These are phyloP conservation scores for Pluvialis apricaria DNA, from an alignment of 2,113 vertebrate genomes.

Conservation along the genomic window DNA sequence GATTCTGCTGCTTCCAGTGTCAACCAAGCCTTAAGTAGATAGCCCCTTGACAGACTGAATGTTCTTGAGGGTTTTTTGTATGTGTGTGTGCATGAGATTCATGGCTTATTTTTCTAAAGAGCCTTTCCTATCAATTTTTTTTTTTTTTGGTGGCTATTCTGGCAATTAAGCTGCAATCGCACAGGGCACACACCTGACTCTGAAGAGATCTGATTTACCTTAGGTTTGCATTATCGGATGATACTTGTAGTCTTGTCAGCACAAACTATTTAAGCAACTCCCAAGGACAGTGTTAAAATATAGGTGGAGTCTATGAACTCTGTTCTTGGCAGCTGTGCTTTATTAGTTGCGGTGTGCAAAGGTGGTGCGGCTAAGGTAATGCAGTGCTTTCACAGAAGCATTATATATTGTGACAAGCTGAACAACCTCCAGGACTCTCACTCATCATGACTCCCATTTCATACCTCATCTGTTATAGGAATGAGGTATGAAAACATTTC, in stretches of 20 bases:
- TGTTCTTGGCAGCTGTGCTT: slow-evolving; percentile 10
- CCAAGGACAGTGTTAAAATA: slow-evolving; percentile 22
- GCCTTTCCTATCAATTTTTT: neutral
- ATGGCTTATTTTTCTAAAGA: neutral
- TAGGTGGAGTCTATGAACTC: slow-evolving; percentile 13
- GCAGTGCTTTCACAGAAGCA: slow-evolving; percentile 1
- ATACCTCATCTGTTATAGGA: slow-evolving; percentile 21
- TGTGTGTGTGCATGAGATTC: neutral
- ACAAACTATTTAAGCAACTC: slow-evolving; percentile 9
- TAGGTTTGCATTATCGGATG: neutral
- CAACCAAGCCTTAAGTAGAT: neutral
- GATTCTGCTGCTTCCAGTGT: neutral
- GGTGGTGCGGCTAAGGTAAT: neutral
- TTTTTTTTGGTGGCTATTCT: neutral
- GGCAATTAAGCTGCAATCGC: neutral
- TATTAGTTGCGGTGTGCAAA: neutral
- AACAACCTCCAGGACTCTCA: slow-evolving; percentile 32
- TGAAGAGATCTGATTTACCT: neutral
- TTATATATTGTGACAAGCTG: slow-evolving; percentile 10
- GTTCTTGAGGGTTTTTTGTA: neutral
- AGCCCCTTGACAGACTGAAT: neutral
- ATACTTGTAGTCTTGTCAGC: slow-evolving; percentile 18
- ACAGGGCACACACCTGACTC: neutral
- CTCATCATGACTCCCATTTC: slow-evolving; percentile 9
- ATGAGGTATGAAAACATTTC: slow-evolving; percentile 26